Base-by-base conservation (phyloP, 2,113 vertebrate genomes). In the Cromileptes altivelis region DNA sequence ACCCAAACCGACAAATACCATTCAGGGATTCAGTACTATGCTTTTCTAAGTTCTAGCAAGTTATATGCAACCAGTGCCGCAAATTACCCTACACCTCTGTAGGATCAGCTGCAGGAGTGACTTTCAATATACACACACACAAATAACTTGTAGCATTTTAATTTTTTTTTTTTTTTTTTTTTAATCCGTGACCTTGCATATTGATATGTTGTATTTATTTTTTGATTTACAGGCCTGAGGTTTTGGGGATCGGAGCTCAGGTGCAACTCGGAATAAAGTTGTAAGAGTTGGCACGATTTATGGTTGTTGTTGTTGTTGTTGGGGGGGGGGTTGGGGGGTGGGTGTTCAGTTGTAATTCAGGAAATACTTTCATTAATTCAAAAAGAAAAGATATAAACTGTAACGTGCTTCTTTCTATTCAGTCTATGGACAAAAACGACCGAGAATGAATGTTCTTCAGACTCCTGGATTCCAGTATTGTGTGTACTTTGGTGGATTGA, bases 21-120 rank as follows among this genome's bases (percentile, higher is more conserved):
- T 95, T 96, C 95, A 95, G 95, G 95, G 95, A 95, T 94, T 93
- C 95, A 93, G 92, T 93, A 94, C 94, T 96, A 95, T 96, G 94
- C 94, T 95, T 94, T 94, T 94, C 92, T 93, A 93, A 93, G 91
- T 95, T 92, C 84, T 91, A 86, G 91, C 82, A 58, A 93, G 94
- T 95, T 91, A 94, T 94, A 95, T 95, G 95, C 95, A 96, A 95
- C 93, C 94, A 91, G 89, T 93, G 92, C 93, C 90, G 93, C 88
- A 91, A 93, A 84, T 87, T 81, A 88, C 86, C 90, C 92, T 85
- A 84, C 89, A 63, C 90, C 71, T 83, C 86, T 89, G 91, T 89
- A 89, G 91, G 91, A 89, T 57, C 87, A 80, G 85, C 89, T 93
- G 91, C 92, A 94, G 91, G 91, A 91, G 90, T 88, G 83, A 93